Conservation (phyloP, 2,888 invertebrate genomes). For the Melikaiella ostensackeni region DNA sequence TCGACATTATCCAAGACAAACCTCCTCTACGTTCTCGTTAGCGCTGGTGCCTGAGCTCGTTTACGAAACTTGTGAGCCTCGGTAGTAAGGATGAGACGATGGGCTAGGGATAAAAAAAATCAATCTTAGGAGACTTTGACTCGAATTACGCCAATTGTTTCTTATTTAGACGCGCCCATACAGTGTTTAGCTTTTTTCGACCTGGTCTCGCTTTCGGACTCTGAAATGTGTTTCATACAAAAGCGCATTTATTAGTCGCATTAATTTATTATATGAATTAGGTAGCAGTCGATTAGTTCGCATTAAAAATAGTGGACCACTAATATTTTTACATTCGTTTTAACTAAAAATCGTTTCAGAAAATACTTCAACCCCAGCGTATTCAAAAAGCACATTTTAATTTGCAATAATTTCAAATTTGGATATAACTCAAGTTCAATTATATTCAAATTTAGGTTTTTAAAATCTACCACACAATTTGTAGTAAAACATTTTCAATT, state of each 20-base stretch:
- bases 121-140: constrained; percentile 21
- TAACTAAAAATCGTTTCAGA: background rate
- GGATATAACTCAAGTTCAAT: too few species aligned
- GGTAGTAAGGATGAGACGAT: constrained; percentile 58
- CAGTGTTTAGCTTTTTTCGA: constrained; percentile 20
- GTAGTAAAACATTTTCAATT: too few species aligned
- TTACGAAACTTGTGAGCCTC: constrained; percentile 72
- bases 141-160: constrained; percentile 21
- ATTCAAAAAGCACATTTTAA: too few species aligned
- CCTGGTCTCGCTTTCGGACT: constrained; percentile 21
- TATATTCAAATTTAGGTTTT: too few species aligned
- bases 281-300: background rate
- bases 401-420: too few species aligned
- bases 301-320: background rate
- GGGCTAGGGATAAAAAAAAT: background rate
- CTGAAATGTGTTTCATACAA: constrained; percentile 4
- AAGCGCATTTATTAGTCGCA: constrained; percentile 5
- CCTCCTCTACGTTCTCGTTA: constrained; percentile 67
- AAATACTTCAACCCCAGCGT: background rate
- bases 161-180: constrained; percentile 18
- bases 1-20: constrained; percentile 69
- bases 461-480: too few species aligned
- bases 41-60: constrained; percentile 75
- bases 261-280: background rate
- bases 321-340: background rate